These are phyloP conservation scores for Epinotia ramella DNA, from an alignment of 2,888 invertebrate genomes.

Conservation along the genomic window DNA sequence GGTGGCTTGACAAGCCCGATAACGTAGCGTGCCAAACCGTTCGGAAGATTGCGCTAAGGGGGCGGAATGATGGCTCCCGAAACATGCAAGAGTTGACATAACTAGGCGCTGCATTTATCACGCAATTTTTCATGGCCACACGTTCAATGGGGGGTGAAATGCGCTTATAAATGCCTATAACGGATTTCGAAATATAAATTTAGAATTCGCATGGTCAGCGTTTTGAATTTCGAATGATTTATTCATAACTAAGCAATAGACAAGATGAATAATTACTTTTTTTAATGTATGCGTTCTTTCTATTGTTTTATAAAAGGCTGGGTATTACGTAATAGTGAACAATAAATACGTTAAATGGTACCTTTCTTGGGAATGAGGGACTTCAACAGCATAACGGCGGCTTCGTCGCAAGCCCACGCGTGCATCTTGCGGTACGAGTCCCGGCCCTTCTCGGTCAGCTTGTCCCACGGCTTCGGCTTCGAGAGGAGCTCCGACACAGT, in stretches of 20 bases:
- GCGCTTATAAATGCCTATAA: slow-evolving; percentile 15
- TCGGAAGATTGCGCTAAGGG: slow-evolving; percentile 69
- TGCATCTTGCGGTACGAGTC: slow-evolving; percentile 99
- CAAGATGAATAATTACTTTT: slow-evolving; percentile 23
- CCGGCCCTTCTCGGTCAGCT: slow-evolving; percentile 99
- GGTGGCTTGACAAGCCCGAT: slow-evolving; percentile 71
- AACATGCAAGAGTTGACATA: slow-evolving; percentile 44
- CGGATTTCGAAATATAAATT: slow-evolving; percentile 4
- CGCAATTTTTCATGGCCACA: slow-evolving; percentile 27
- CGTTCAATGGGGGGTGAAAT: not conserved
- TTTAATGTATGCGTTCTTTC: not conserved
- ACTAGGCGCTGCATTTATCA: slow-evolving; percentile 39
- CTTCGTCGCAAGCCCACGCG: slow-evolving; percentile 99
- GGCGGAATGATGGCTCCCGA: slow-evolving; percentile 58
- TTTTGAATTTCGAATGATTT: slow-evolving; percentile 3
- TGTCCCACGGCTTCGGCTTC: slow-evolving; percentile 99
- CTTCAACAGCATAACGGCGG: slow-evolving; percentile 98
- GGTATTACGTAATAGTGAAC: slow-evolving; percentile 40
- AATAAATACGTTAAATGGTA: slow-evolving; percentile 82
- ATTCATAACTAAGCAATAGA: slow-evolving; percentile 3
- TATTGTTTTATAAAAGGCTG: not conserved
- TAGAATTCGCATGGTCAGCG: slow-evolving; percentile 14
- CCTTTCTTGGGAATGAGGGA: slow-evolving; percentile 99
- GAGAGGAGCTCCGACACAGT: slow-evolving; percentile 99
- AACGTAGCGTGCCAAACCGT: slow-evolving; percentile 70